phyloP scores from a whole-genome alignment of 2,797 vertebrate species.

The Emys orbicularis region DNA sequence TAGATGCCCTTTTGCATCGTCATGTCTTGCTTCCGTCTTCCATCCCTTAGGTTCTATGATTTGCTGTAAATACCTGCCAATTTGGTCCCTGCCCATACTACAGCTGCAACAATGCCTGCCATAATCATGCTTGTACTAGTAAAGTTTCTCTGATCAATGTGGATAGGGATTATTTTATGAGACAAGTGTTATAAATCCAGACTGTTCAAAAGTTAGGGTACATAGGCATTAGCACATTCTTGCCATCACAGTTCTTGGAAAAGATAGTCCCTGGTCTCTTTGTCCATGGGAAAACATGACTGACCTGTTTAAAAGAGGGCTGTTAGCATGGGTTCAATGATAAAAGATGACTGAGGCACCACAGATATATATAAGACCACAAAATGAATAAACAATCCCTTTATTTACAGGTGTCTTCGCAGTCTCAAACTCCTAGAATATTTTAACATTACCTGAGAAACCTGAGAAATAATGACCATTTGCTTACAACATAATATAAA shows the following conservation, averaged over 20 bases:
- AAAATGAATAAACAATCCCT: background rate
- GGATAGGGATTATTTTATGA: background rate
- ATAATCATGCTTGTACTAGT: background rate
- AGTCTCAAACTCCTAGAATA: background rate
- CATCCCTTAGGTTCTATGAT: background rate
- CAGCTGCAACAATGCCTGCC: background rate
- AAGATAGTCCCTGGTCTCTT: background rate
- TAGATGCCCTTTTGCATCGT: background rate
- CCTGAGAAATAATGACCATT: constrained; percentile 54
- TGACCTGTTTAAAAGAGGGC: background rate
- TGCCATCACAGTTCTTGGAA: background rate
- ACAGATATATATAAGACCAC: background rate
- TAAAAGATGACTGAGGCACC: background rate
- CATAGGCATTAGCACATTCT: background rate
- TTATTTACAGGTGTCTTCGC: background rate
- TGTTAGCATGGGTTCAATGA: background rate
- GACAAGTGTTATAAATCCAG: background rate
- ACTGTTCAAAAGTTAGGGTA: background rate
- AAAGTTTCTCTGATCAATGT: background rate
- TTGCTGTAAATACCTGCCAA: background rate
- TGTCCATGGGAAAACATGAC: background rate
- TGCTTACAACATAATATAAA: constrained; percentile 28
- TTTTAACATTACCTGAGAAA: background rate
- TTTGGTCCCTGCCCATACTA: background rate
- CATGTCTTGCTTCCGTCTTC: background rate